Evolutionary conservation across 2,888 invertebrate genomes (phyloP).

Genomic region (Cancer borealis): DNA sequence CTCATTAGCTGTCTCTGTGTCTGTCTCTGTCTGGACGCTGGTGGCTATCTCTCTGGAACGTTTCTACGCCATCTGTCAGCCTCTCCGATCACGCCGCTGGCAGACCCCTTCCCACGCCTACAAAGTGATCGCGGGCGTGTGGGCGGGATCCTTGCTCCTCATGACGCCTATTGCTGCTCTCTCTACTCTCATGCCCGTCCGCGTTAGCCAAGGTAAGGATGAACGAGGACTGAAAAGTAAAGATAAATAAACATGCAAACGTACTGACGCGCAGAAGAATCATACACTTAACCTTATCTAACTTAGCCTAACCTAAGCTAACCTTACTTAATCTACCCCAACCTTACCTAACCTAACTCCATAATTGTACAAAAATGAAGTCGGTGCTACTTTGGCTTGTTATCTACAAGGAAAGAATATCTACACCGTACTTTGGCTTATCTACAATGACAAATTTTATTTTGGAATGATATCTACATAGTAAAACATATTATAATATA

Average conservation of each 20-base stretch:
- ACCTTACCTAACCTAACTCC: too few species aligned
- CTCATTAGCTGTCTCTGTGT: slow-evolving; percentile 86
- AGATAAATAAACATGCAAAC: not conserved
- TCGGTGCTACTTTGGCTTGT: too few species aligned
- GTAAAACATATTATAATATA: too few species aligned
- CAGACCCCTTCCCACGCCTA: slow-evolving; percentile 88
- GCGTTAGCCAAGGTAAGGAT: slow-evolving; percentile 78
- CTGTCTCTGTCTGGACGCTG: slow-evolving; percentile 88
- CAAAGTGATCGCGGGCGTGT: slow-evolving; percentile 85
- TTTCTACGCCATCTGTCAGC: slow-evolving; percentile 89
- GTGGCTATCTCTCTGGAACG: slow-evolving; percentile 89
- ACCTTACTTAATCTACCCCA: too few species aligned
- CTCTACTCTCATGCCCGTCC: slow-evolving; percentile 83
- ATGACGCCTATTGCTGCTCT: slow-evolving; percentile 85
- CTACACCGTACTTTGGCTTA: too few species aligned
- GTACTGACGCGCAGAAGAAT: slow-evolving; percentile 31
- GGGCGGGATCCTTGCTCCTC: slow-evolving; percentile 85
- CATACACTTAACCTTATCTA: not conserved
- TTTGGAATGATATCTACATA: too few species aligned
- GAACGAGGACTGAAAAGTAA: not conserved
- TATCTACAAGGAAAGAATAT: too few species aligned
- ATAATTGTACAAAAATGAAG: too few species aligned
- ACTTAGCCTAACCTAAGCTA: not conserved
- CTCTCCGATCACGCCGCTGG: slow-evolving; percentile 87
- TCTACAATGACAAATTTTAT: too few species aligned